Conservation (phyloP, 92 coral and sea anemone species). For the Chrysogorgia sp. region DNA sequence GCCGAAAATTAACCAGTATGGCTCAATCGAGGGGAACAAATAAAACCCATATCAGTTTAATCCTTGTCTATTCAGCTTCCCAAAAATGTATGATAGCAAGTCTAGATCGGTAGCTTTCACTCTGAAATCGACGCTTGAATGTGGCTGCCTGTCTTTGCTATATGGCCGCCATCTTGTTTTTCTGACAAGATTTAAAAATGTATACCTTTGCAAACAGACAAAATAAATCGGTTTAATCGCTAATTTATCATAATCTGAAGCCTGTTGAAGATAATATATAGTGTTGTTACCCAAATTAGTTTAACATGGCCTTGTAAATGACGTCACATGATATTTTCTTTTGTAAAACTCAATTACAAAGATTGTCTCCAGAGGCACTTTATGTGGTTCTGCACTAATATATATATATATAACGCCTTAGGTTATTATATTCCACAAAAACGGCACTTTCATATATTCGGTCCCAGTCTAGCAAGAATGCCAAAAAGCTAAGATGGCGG, state of each 20-base stretch:
- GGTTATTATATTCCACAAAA: slow-evolving; percentile 21
- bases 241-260: slow-evolving; percentile 11
- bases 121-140: slow-evolving; percentile 1
- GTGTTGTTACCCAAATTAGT: slow-evolving; percentile 1
- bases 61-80: slow-evolving; percentile 43
- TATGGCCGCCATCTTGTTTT: too few relatives aligned
- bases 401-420: neutral
- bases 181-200: too few relatives aligned
- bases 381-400: neutral
- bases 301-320: slow-evolving; percentile 10
- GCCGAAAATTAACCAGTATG: too few relatives aligned
- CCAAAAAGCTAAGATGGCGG: slow-evolving; percentile 49
- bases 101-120: slow-evolving; percentile 63
- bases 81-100: slow-evolving; percentile 62
- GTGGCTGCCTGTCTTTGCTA: neutral
- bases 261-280: slow-evolving; percentile 7
- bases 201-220: too few relatives aligned
- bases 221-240: slow-evolving; percentile 5
- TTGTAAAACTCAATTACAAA: slow-evolving; percentile 15
- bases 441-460: too few relatives aligned
- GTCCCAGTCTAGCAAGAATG: slow-evolving; percentile 36
- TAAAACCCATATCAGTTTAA: too few relatives aligned
- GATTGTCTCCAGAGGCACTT: neutral
- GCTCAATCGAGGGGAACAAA: too few relatives aligned
- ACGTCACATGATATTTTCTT: slow-evolving; percentile 25